Percentiles rank a stretch among this genome's conserved stretches.
phyloP scores from a whole-genome alignment of 2,888 invertebrate species.

The Bhutanitis thaidina region DNA sequence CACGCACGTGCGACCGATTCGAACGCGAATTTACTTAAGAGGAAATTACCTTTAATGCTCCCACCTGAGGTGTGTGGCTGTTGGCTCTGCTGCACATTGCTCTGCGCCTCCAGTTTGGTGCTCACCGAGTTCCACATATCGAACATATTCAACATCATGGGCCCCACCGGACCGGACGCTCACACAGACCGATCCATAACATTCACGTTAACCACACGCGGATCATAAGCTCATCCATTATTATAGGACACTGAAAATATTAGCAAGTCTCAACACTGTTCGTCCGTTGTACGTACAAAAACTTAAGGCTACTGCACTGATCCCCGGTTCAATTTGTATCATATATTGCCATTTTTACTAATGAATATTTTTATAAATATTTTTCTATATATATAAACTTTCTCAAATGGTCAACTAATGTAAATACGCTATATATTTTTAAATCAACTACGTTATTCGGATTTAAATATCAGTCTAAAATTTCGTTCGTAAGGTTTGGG shows the following conservation, averaged over 20 bases:
- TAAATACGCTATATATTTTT: constrained; percentile 72
- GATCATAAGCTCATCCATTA: constrained; percentile 41
- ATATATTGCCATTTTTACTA: constrained; percentile 46
- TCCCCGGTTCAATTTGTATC: constrained; percentile 67
- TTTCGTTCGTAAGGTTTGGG: constrained; percentile 75
- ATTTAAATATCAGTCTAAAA: constrained; percentile 77
- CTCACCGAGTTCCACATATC: constrained; percentile 91
- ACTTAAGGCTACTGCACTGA: constrained; percentile 71
- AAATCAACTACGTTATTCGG: constrained; percentile 58
- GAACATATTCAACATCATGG: constrained; percentile 84
- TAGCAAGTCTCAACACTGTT: constrained; percentile 59
- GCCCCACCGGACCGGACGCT: constrained; percentile 40
- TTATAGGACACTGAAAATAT: constrained; percentile 48
- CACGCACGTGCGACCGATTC: constrained; percentile 1
- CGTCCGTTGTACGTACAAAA: constrained; percentile 64
- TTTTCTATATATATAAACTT: constrained; percentile 59
- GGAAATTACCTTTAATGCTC: constrained; percentile 88
- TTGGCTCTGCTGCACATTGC: constrained; percentile 82
- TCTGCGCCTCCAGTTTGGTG: constrained; percentile 85
- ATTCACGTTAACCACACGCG: constrained; percentile 25
- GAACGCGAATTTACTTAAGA: constrained; percentile 40
- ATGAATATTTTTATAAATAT: constrained; percentile 44
- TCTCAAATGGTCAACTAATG: constrained; percentile 79
- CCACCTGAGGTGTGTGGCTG: constrained; percentile 90
- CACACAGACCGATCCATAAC: constrained; percentile 42